Conservation (phyloP, 2,888 invertebrate genomes). For the Tipula lateralis region DNA sequence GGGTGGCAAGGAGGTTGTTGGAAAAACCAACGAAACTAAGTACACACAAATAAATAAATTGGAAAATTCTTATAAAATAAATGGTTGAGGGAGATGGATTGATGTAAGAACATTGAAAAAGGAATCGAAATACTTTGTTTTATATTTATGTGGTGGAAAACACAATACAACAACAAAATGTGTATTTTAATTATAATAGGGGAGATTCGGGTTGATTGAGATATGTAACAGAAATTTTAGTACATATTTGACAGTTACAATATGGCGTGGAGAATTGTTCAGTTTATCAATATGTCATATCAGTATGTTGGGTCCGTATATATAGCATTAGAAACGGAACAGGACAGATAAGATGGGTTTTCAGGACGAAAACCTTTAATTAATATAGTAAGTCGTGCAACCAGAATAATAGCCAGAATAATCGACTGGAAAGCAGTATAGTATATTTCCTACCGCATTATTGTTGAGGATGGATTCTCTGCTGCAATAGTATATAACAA, state of each 20-base stretch:
- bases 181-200: background rate
- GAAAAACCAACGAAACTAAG: background rate
- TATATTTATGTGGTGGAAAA: background rate
- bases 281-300: too few relatives aligned
- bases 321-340: too few relatives aligned
- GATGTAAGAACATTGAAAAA: background rate
- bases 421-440: too few relatives aligned
- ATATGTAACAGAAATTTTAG: background rate
- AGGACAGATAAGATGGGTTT: too few relatives aligned
- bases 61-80: background rate
- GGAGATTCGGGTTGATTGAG: background rate
- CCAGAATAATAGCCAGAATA: too few relatives aligned
- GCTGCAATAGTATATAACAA: too few relatives aligned
- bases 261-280: background rate
- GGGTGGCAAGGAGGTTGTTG: background rate
- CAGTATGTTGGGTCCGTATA: too few relatives aligned
- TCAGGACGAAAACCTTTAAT: too few relatives aligned
- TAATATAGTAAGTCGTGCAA: too few relatives aligned
- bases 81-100: slow-evolving; percentile 15
- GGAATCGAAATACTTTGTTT: background rate
- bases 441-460: too few relatives aligned
- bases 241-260: background rate
- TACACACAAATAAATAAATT: background rate
- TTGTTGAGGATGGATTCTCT: too few relatives aligned
- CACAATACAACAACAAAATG: background rate